Conservation (phyloP, 2,113 vertebrate species). For the Formicarius rufipectus region DNA sequence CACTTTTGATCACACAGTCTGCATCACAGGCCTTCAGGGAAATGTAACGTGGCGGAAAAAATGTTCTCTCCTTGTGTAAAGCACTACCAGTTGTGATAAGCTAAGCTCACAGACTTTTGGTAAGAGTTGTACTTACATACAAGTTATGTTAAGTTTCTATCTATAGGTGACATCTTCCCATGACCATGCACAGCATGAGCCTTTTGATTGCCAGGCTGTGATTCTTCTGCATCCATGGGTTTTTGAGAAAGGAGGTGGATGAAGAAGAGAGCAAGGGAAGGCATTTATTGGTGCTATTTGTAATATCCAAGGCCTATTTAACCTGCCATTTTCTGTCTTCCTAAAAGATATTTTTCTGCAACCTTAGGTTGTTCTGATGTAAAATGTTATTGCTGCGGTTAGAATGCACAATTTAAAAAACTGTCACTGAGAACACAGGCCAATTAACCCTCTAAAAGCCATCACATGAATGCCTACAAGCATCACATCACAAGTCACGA, state of each 20-base stretch:
- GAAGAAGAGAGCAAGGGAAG: neutral
- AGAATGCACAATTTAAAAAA: neutral
- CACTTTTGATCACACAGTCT: neutral
- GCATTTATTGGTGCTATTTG: neutral
- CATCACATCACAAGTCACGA: too few relatives aligned
- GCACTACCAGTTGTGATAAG: neutral
- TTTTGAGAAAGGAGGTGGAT: neutral
- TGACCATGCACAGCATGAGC: neutral
- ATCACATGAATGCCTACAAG: too few relatives aligned
- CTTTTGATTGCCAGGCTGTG: neutral
- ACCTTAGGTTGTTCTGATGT: neutral
- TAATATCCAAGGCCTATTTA: neutral
- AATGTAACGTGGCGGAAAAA: neutral
- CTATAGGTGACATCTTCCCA: accelerated
- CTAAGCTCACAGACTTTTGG: neutral
- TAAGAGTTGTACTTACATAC: neutral
- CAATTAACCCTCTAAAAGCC: neutral
- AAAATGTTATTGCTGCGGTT: neutral
- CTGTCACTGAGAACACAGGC: neutral
- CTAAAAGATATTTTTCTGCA: neutral
- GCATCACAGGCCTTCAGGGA: neutral
- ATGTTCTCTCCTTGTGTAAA: neutral
- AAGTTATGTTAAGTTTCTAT: neutral
- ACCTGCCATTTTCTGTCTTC: neutral
- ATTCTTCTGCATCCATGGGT: neutral